Evolutionary conservation across 2,888 invertebrate species (phyloP), one percentile per base, ranked within the genome.

Genomic region (Cheilosia urbana): DNA sequence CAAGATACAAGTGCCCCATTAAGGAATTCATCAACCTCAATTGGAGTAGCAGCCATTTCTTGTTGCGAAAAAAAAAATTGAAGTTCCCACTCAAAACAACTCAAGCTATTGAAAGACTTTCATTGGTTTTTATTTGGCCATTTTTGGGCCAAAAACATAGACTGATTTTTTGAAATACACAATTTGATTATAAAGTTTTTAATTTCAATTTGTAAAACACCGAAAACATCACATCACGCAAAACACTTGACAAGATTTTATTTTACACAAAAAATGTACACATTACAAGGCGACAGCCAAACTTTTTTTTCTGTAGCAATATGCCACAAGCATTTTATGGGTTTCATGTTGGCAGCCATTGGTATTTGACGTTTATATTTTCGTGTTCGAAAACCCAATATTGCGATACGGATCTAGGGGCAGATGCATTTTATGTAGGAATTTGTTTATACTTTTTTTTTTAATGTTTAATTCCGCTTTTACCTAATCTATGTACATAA

Each of bases 1-100:
- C 97, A 97, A 92, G 96, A 95, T 90, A 97, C 96, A 88, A 97
- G 93, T 90, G 97, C 96, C 90, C 96, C 96, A 91, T 95, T 94
- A 92, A 97, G 94, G 93, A 97, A 96, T 91, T 97, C 96, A 91
- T 97, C 96, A 89, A 97, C 95, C 93, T 96, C 96, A 89, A 94
- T 93, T 90, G 95, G 94, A 91, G 91, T 90, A 88, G 92, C 91
- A 88, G 91, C 90, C 88, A 88, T 88, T 88, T 87, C 82, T 76
- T 55, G 66, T 75, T 76, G 75, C 69, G 51, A 75, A 84, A 84
- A 83, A 83, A 42, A 19, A 58, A 72, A 47, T 47, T 40, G 51
- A 69, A 75, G 58, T 63, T 69, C 42, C 58, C 63, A 63, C 73
- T 69, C 58, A 69, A 69, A 69, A 71, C 53, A 80, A 66, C 65